A percentile compares a stretch with the other conserved stretches of the same genome.
Evolutionary conservation across 2,797 vertebrate genomes (phyloP).

Genomic region (Lerista edwardsae): DNA sequence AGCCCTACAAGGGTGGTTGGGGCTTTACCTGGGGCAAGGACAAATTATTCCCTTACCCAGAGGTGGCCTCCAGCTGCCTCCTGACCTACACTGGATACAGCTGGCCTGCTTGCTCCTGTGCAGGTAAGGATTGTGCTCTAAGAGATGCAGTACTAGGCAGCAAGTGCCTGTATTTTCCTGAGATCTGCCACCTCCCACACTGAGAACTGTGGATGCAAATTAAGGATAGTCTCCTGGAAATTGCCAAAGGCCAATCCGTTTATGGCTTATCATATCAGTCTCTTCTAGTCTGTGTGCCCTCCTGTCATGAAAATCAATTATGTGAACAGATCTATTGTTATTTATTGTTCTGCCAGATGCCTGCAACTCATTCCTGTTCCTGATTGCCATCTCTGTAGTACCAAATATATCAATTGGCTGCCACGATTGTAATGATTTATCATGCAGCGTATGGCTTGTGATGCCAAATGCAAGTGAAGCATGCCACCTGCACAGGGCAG

Average conservation of each 20-base stretch:
- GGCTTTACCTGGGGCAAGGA: too few relatives aligned
- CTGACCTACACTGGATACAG: too few relatives aligned
- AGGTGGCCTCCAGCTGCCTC: too few relatives aligned
- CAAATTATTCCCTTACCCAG: too few relatives aligned
- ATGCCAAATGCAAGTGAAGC: conserved; percentile 16
- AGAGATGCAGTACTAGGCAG: neutral
- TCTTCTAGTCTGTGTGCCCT: neutral
- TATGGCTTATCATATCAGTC: neutral
- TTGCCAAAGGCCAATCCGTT: neutral
- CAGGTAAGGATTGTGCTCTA: too few relatives aligned
- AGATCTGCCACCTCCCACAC: neutral
- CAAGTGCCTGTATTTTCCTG: neutral
- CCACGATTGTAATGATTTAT: conserved; percentile 22
- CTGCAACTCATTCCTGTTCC: conserved; percentile 3
- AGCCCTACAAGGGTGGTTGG: too few relatives aligned
- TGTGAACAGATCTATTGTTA: neutral
- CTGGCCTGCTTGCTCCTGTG: too few relatives aligned
- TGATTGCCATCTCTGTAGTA: conserved; percentile 26
- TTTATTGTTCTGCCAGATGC: conserved; percentile 7
- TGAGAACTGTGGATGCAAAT: neutral
- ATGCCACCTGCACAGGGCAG: neutral
- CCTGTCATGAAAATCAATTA: conserved; percentile 10
- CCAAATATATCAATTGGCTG: conserved; percentile 11
- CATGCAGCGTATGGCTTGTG: neutral
- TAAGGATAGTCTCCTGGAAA: neutral